phyloP scores from a whole-genome alignment of 2,113 vertebrate species.

The Origma solitaria region DNA sequence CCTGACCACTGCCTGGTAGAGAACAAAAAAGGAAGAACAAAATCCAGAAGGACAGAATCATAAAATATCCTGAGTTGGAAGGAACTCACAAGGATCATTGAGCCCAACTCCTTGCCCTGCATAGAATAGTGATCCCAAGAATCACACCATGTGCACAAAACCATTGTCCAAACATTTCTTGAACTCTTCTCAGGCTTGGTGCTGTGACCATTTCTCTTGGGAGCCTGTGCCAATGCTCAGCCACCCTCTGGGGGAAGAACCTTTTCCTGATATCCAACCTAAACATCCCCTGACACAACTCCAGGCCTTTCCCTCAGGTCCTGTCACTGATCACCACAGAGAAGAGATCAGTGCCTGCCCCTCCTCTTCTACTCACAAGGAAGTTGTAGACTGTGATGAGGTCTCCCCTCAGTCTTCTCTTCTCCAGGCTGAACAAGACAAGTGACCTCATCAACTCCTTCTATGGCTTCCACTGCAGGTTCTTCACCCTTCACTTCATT shows the following conservation, averaged over 20 bases:
- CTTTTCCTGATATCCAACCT: neutral
- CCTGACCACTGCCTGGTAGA: neutral
- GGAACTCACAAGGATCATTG: neutral
- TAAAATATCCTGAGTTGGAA: neutral
- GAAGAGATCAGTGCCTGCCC: neutral
- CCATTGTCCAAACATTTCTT: neutral
- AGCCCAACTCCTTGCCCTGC: neutral
- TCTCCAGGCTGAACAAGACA: neutral
- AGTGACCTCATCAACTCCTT: neutral
- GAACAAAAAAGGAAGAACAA: neutral
- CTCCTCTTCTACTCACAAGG: neutral
- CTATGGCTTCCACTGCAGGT: neutral
- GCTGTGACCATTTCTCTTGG: neutral
- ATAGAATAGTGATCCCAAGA: neutral
- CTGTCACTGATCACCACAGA: neutral
- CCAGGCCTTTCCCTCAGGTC: neutral
- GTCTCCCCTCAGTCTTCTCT: neutral
- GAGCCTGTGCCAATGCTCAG: neutral
- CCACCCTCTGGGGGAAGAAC: neutral
- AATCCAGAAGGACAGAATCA: neutral
- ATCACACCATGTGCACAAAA: too few species aligned
- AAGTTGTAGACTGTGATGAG: neutral
- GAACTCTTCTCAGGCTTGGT: neutral
- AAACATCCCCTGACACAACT: neutral
- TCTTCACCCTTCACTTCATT: rapidly evolving